These are phyloP conservation scores for Pagetopsis macropterus DNA, from an alignment of 2,797 vertebrate genomes.

Conservation along the genomic window DNA sequence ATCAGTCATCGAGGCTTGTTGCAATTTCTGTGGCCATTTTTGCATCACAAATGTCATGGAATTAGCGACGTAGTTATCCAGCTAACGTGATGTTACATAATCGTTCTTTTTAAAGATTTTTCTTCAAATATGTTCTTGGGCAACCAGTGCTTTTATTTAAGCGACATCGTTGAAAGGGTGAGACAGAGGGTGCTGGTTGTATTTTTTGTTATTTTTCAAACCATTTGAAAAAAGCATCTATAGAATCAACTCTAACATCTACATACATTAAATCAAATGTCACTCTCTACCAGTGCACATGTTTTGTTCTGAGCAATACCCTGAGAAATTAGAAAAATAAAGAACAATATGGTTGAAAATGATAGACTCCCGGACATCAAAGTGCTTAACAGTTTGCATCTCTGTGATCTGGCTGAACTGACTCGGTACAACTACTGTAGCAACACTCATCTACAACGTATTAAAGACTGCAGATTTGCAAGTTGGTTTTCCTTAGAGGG, in stretches of 20 bases:
- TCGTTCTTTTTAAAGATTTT: not conserved
- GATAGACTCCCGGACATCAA: conserved; percentile 1
- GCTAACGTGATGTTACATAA: not conserved
- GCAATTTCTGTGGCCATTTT: not conserved
- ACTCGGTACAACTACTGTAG: not conserved
- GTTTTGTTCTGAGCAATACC: not conserved
- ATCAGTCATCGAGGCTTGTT: not conserved
- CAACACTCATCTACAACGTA: conserved; percentile 9
- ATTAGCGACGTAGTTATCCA: not conserved
- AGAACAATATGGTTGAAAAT: conserved; percentile 4
- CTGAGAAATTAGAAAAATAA: not conserved
- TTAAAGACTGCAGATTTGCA: conserved; percentile 19
- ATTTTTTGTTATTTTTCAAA: not conserved
- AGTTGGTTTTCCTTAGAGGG: conserved; percentile 30
- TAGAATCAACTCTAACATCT: not conserved
- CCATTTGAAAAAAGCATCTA: not conserved
- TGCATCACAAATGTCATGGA: not conserved
- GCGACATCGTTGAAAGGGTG: too few relatives aligned
- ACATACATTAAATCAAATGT: not conserved
- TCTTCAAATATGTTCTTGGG: too few relatives aligned
- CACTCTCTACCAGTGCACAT: conserved; percentile 3
- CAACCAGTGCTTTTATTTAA: too few relatives aligned
- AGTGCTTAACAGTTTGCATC: conserved; percentile 6
- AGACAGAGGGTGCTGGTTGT: too few relatives aligned
- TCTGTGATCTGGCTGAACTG: conserved; percentile 7